Evolutionary conservation across 2,113 vertebrate species (phyloP).

Genomic region (Tupaia tana): DNA sequence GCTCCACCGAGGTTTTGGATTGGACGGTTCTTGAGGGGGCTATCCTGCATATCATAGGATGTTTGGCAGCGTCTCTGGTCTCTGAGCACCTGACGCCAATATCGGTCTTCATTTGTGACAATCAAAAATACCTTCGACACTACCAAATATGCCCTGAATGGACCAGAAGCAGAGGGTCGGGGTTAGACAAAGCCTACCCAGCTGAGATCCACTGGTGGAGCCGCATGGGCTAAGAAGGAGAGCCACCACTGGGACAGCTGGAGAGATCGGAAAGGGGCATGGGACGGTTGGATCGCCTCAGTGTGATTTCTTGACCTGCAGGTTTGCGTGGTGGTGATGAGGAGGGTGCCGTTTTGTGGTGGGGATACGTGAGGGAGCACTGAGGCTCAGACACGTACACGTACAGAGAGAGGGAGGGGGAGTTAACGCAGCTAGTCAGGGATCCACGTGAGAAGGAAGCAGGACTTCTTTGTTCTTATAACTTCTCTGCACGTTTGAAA

Average conservation of each 20-base stretch:
- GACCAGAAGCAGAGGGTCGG: no score
- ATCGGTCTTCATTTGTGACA: not conserved
- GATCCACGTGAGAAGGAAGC: accelerated
- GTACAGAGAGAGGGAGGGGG: no score
- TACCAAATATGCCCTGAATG: no score
- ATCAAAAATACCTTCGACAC: not conserved
- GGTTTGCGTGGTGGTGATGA: not conserved
- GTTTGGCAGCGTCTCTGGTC: not conserved
- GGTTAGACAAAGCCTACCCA: not conserved
- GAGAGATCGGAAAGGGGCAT: accelerated
- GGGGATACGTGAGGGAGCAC: not conserved
- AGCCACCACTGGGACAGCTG: accelerated
- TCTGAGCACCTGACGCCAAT: not conserved
- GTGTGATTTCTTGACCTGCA: no score
- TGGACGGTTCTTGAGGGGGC: no score
- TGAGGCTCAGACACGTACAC: not conserved
- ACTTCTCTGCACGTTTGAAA: not conserved
- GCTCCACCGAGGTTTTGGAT: no score
- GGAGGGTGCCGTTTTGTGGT: no score
- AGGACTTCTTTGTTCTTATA: not conserved
- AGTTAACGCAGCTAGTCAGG: accelerated
- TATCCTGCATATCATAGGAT: not conserved
- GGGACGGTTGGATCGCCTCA: not conserved
- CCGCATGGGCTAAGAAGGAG: not conserved
- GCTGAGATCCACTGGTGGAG: not conserved